Evolutionary conservation across 2,113 vertebrate species (phyloP).

Genomic region (Crotalus helleri): DNA sequence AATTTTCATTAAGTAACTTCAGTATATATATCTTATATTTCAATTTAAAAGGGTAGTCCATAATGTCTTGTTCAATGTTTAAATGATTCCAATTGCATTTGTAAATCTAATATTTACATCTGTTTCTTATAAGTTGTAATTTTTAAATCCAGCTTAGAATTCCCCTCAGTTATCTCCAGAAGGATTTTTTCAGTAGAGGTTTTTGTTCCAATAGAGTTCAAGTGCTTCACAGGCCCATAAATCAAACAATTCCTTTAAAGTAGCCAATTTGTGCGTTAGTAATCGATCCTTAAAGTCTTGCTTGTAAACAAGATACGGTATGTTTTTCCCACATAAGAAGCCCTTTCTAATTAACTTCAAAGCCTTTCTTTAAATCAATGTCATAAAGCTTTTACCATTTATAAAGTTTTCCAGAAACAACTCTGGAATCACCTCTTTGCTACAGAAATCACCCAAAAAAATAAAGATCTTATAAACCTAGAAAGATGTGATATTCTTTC

Average conservation of each 20-base stretch:
- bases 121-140: not conserved
- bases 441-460: not conserved
- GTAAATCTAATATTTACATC: not conserved
- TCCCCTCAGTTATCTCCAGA: not conserved
- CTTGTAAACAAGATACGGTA: not conserved
- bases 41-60: not conserved
- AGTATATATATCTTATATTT: not conserved
- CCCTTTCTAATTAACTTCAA: not conserved
- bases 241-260: not conserved
- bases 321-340: not conserved
- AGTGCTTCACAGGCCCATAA: not conserved
- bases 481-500: not conserved
- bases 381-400: not conserved
- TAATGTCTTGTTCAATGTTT: not conserved
- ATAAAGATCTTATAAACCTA: not conserved
- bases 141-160: not conserved
- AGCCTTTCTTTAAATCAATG: not conserved
- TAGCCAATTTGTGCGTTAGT: not conserved
- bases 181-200: not conserved
- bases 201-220: not conserved
- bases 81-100: not conserved
- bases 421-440: not conserved
- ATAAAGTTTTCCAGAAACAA: not conserved
- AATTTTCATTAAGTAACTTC: not conserved
- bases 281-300: not conserved